Percentiles rank a stretch among this genome's conserved stretches.
Evolutionary conservation across 2,888 invertebrate genomes (phyloP).

Genomic region (Lochmaea crataegi): DNA sequence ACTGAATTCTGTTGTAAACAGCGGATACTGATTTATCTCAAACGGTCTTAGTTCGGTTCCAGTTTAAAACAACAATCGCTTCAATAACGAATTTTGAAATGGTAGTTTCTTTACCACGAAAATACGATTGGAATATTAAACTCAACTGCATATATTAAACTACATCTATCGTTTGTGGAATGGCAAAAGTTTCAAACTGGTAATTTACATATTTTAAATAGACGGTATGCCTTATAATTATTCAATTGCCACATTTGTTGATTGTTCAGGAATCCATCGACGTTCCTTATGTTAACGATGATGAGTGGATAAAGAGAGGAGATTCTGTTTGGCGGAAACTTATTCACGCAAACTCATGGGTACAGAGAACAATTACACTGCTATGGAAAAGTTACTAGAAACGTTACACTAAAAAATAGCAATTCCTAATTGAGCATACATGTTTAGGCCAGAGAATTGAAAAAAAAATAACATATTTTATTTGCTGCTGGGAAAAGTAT

Average conservation of each 20-base stretch:
- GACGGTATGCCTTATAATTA: neutral
- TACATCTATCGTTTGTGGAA: neutral
- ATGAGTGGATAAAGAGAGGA: neutral
- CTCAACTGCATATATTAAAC: neutral
- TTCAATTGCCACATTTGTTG: neutral
- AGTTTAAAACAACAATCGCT: neutral
- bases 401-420: no score
- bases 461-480: no score
- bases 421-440: no score
- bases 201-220: neutral
- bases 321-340: no score
- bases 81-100: neutral
- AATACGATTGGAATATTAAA: neutral
- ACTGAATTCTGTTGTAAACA: neutral
- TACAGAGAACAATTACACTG: no score
- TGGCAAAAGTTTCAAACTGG: neutral
- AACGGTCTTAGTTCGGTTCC: neutral
- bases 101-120: slow-evolving; percentile 1
- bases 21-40: neutral
- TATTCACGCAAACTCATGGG: no score
- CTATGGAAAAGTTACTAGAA: no score
- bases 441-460: no score
- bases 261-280: neutral
- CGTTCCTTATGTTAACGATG: neutral
- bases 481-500: no score